Conservation (phyloP, 2,888 invertebrate genomes). For the Meganola albula region DNA sequence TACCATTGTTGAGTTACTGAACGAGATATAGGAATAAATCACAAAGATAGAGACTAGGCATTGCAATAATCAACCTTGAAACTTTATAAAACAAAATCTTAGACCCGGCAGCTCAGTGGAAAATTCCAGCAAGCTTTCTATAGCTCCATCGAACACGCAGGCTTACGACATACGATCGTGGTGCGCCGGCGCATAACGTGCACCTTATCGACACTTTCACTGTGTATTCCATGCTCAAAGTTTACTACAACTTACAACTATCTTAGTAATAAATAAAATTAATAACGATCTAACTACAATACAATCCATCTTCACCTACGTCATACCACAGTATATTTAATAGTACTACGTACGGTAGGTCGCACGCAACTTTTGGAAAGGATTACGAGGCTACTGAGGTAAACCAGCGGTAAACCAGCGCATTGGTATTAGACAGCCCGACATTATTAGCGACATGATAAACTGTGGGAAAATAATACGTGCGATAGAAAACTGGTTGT, state of each 20-base stretch:
- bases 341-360: too few relatives aligned
- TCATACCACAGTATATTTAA: too few relatives aligned
- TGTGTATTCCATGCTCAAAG: constrained; percentile 30
- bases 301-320: too few relatives aligned
- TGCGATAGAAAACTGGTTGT: constrained; percentile 20
- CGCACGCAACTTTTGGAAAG: constrained; percentile 8
- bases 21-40: too few relatives aligned
- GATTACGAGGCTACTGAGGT: constrained; percentile 10
- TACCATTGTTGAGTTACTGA: too few relatives aligned
- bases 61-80: too few relatives aligned
- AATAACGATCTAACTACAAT: too few relatives aligned
- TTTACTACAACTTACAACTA: background rate
- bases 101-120: constrained; percentile 39
- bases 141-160: constrained; percentile 38
- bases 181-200: constrained; percentile 24
- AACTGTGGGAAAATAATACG: constrained; percentile 26
- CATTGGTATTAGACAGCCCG: constrained; percentile 18
- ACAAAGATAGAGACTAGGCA: too few relatives aligned
- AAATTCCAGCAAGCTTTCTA: constrained; percentile 65
- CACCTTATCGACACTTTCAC: constrained; percentile 60
- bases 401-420: background rate
- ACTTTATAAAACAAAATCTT: too few relatives aligned
- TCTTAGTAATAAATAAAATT: background rate
- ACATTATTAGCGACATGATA: constrained; percentile 24
- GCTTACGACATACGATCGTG: constrained; percentile 49